Percentiles rank a stretch among this genome's conserved stretches.
These are phyloP conservation scores for Epinotia demarniana DNA, from an alignment of 2,888 invertebrate species.

Conservation along the genomic window DNA sequence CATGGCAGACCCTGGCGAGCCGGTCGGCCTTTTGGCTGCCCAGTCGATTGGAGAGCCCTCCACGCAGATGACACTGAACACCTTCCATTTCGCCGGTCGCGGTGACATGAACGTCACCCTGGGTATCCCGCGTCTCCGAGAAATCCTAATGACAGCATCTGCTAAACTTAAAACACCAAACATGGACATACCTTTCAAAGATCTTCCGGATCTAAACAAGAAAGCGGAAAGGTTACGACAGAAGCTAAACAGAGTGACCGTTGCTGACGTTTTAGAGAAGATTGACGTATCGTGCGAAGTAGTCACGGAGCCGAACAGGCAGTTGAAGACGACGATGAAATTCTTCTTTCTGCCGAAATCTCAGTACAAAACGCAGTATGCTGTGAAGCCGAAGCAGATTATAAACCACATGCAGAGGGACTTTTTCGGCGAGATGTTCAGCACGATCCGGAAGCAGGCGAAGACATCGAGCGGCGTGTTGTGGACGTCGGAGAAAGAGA, in stretches of 20 bases:
- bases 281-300: conserved; percentile 86
- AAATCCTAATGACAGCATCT: conserved; percentile 98
- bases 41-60: conserved; percentile 99
- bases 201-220: conserved; percentile 73
- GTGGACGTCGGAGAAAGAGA: conserved; percentile 80
- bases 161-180: conserved; percentile 97
- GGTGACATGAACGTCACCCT: conserved; percentile 99
- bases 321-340: conserved; percentile 87
- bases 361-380: conserved; percentile 89
- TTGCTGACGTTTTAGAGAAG: conserved; percentile 91
- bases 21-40: conserved; percentile 97
- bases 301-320: conserved; percentile 81
- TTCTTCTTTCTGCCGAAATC: conserved; percentile 90
- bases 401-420: conserved; percentile 89
- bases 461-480: conserved; percentile 81
- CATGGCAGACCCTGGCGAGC: conserved; percentile 95
- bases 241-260: conserved; percentile 90
- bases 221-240: conserved; percentile 89
- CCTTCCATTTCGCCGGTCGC: conserved; percentile 99
- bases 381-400: conserved; percentile 88
- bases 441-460: conserved; percentile 84
- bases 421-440: conserved; percentile 89
- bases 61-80: conserved; percentile 99
- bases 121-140: conserved; percentile 98
- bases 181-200: conserved; percentile 95